A percentile compares a stretch with the other conserved stretches of the same genome.
These are phyloP conservation scores for Olivierus martensii DNA, from an alignment of 1,140 invertebrate species.

Conservation along the genomic window DNA sequence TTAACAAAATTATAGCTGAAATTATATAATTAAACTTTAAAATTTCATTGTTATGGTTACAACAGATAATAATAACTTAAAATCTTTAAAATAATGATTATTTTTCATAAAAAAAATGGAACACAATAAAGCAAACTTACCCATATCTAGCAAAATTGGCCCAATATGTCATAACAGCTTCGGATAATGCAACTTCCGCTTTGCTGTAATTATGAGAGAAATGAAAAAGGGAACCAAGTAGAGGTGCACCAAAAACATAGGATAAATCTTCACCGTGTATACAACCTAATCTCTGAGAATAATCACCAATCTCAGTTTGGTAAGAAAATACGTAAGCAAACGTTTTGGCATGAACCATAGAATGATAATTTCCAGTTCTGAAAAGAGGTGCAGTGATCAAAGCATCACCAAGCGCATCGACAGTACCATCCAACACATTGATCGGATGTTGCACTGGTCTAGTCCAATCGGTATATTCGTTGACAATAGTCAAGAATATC, in stretches of 20 bases:
- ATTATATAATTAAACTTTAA: too few species aligned
- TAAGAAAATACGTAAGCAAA: constrained; percentile 82
- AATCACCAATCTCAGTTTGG: constrained; percentile 60
- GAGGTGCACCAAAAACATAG: constrained; percentile 68
- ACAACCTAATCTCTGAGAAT: constrained; percentile 67
- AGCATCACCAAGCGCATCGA: constrained; percentile 18
- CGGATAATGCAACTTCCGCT: constrained; percentile 71
- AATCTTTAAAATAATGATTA: too few species aligned
- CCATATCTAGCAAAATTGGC: constrained; percentile 96
- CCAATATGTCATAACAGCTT: constrained; percentile 86
- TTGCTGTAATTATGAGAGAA: constrained; percentile 81
- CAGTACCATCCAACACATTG: constrained; percentile 60
- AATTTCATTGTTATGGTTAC: too few species aligned
- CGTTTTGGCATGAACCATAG: constrained; percentile 50
- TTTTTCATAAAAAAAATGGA: neutral
- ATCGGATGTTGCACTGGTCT: constrained; percentile 80
- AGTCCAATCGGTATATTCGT: constrained; percentile 98
- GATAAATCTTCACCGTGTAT: constrained; percentile 86
- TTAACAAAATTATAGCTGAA: too few species aligned
- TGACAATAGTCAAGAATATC: constrained; percentile 91
- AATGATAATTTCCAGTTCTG: constrained; percentile 71
- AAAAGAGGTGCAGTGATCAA: constrained; percentile 71
- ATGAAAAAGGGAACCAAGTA: constrained; percentile 63
- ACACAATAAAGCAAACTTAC: constrained; percentile 36
- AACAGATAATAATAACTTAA: too few species aligned